phyloP scores from a whole-genome alignment of 2,113 vertebrate species.

The Brachypodius melanocephalos region DNA sequence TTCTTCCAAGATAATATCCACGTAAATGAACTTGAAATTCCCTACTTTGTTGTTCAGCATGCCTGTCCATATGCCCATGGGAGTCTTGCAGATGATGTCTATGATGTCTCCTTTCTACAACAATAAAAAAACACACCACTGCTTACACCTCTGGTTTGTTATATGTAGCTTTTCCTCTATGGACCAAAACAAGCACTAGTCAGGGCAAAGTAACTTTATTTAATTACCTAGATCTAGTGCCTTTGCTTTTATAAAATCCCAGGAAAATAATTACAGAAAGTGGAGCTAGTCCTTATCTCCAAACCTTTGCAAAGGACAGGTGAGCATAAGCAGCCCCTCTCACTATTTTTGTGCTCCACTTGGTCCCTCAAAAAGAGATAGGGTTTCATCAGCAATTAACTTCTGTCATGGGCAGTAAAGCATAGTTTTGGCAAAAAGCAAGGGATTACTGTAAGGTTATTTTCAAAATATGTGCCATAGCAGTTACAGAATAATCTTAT shows the following conservation, averaged over 20 bases:
- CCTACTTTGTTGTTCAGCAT: constrained; percentile 87
- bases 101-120: constrained; percentile 90
- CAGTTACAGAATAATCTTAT: not conserved
- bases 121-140: not conserved
- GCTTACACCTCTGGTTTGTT: not conserved
- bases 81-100: constrained; percentile 88
- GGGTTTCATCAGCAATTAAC: not conserved
- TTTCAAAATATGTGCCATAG: not conserved
- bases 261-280: not conserved
- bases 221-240: not conserved
- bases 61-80: constrained; percentile 95
- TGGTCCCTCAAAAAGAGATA: not conserved
- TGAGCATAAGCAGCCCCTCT: not conserved
- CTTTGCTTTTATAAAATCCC: not conserved
- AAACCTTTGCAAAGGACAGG: not conserved
- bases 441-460: not conserved
- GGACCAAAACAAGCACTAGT: not conserved
- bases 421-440: not conserved
- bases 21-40: constrained; percentile 96
- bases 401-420: not conserved
- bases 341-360: not conserved
- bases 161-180: not conserved
- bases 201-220: not conserved
- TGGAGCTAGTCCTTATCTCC: not conserved
- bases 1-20: constrained; percentile 81